Evolutionary conservation across 2,113 vertebrate genomes (phyloP), one percentile per base, ranked within the genome.

Genomic region (Perccottus glenii): DNA sequence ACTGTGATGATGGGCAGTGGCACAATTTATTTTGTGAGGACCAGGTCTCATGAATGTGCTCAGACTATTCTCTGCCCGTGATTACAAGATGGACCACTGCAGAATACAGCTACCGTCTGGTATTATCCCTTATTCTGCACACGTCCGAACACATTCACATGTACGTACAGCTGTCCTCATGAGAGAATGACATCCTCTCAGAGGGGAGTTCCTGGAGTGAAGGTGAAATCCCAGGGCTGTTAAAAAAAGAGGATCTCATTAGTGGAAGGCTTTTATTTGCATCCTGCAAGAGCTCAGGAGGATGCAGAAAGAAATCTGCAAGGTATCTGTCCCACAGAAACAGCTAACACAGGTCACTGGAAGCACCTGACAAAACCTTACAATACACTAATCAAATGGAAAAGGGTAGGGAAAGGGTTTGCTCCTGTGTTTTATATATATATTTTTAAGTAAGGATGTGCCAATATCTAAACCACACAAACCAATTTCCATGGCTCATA

Each of bases 201-300:
- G 5, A 71, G 49, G 67, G 64, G 48, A 52, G 43, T 52, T 83
- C 60, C 73, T 58, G 61, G 8, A 50, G 58, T 2, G 51, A 67
- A 32, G 44, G 9, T 46, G 63, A 58, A 52, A 33, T 72, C 78
- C 48, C 47, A 4, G 65, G 53, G 60, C 55, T n/a, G 40, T 32
- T 67, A 67, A 55, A 45, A 64, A 66, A 70, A 78, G 61, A 73
- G 60, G 32, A 65, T 73, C 73, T 88, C 75, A 74, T 85, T 87
- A 82, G 75, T 38, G 11, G 50, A 44, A 36, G 45, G 27, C 51
- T 6, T 40, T 74, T 83, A 67, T 78, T 85, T 85, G 75, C 83
- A 73, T 53, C 19, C 73, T 60, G 51, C 12, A 4, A 3, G 58
- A 64, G 55, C 69, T 79, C 66, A 11, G 63, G 67, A 80, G 75